These are phyloP conservation scores for Planococcus citri DNA, from an alignment of 1,140 invertebrate species.

Conservation along the genomic window DNA sequence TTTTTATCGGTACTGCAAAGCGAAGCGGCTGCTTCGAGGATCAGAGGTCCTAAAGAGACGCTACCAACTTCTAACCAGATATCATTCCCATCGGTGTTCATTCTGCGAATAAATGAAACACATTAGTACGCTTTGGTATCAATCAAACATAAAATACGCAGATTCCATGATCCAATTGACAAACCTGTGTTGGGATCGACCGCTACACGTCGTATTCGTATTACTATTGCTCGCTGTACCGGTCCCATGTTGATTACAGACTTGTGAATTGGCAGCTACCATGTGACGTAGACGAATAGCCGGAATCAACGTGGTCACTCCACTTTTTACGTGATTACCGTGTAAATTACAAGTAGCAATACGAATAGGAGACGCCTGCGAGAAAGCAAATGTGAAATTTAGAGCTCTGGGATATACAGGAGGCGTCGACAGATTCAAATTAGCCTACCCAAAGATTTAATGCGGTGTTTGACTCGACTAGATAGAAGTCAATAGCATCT, in stretches of 20 bases:
- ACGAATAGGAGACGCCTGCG: conserved; percentile 66
- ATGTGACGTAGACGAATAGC: conserved; percentile 61
- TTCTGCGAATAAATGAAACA: conserved; percentile 19
- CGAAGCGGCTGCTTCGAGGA: conserved; percentile 84
- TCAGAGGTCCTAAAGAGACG: conserved; percentile 75
- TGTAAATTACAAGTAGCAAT: conserved; percentile 88
- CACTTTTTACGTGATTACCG: conserved; percentile 74
- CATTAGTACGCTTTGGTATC: background rate
- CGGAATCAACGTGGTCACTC: conserved; percentile 76
- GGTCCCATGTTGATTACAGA: conserved; percentile 25
- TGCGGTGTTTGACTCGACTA: conserved; percentile 78
- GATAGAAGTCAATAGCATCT: conserved; percentile 79
- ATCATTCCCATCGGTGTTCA: conserved; percentile 40
- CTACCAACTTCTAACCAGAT: conserved; percentile 88
- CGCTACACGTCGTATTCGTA: conserved; percentile 45
- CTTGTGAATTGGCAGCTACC: conserved; percentile 40
- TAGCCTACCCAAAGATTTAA: conserved; percentile 63
- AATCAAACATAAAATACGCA: background rate
- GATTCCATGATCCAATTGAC: background rate
- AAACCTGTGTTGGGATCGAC: conserved; percentile 34
- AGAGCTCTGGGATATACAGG: background rate
- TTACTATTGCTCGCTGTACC: conserved; percentile 33
- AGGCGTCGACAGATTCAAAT: background rate
- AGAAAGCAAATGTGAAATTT: conserved; percentile 15
- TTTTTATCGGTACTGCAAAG: conserved; percentile 58